These are phyloP conservation scores for Anoura caudifer DNA, from an alignment of 2,113 vertebrate species.

Conservation along the genomic window DNA sequence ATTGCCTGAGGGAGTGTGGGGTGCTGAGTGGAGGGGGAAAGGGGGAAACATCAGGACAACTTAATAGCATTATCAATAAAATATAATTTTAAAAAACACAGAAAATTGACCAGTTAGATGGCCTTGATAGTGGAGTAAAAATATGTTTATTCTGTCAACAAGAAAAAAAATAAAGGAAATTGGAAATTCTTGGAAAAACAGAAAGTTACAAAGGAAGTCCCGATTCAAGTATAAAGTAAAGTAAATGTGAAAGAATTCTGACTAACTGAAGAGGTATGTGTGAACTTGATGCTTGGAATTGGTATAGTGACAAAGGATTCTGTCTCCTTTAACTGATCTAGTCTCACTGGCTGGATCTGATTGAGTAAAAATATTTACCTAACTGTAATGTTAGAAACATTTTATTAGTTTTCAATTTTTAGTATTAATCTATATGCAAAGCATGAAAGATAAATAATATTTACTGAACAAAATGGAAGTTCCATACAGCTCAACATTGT, in stretches of 20 bases:
- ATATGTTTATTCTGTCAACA: neutral
- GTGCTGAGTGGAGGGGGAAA: no score
- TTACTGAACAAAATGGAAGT: slow-evolving; percentile 16
- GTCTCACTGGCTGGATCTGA: neutral
- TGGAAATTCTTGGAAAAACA: slow-evolving; percentile 12
- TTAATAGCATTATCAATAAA: no score
- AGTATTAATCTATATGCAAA: neutral
- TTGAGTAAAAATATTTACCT: neutral
- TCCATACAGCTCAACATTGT: neutral
- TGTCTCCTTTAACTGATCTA: neutral
- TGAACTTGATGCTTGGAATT: neutral
- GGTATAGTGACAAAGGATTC: neutral
- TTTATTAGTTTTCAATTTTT: slow-evolving; percentile 7
- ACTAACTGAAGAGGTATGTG: neutral
- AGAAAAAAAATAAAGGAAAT: slow-evolving; percentile 24
- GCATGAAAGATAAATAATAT: neutral
- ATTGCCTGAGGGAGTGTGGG: no score
- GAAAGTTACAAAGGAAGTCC: neutral
- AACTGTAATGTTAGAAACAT: neutral
- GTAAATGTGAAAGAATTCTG: neutral
- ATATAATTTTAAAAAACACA: no score
- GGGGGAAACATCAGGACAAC: no score
- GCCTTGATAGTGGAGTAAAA: neutral
- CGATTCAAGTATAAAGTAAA: neutral
- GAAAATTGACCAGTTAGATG: neutral